phyloP scores from a whole-genome alignment of 2,113 vertebrate genomes.

The Cyanoderma ruficeps region DNA sequence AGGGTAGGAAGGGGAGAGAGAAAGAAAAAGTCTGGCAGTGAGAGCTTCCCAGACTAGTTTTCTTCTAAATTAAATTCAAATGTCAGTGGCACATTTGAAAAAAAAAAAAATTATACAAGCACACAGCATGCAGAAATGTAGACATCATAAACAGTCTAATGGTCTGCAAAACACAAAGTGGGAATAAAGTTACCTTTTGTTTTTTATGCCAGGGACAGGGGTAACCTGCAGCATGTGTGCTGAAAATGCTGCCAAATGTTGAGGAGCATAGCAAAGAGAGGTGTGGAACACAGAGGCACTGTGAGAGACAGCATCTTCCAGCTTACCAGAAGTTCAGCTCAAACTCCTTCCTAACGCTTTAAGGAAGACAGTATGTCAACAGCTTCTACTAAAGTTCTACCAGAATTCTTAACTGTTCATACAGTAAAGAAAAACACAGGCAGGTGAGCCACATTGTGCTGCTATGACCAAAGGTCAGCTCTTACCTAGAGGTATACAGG shows the following conservation, averaged over 20 bases:
- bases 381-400: constrained; percentile 5
- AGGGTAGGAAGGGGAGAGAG: background rate
- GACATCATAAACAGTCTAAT: background rate
- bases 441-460: background rate
- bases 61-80: constrained; percentile 11
- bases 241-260: constrained; percentile 32
- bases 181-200: background rate
- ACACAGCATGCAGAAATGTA: background rate
- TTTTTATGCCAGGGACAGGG: background rate
- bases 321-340: constrained; percentile 12
- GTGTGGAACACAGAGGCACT: constrained; percentile 25
- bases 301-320: constrained; percentile 42
- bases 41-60: constrained; percentile 3
- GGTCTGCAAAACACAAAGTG: background rate
- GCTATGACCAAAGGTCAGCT: background rate
- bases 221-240: constrained; percentile 1
- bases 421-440: background rate
- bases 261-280: background rate
- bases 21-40: constrained; percentile 3
- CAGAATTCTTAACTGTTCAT: background rate
- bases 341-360: constrained; percentile 10
- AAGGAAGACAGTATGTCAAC: background rate
- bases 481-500: background rate
- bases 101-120: background rate
- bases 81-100: background rate